Evolutionary conservation across 2,113 vertebrate species (phyloP).

Genomic region (Saguinus imperator): DNA sequence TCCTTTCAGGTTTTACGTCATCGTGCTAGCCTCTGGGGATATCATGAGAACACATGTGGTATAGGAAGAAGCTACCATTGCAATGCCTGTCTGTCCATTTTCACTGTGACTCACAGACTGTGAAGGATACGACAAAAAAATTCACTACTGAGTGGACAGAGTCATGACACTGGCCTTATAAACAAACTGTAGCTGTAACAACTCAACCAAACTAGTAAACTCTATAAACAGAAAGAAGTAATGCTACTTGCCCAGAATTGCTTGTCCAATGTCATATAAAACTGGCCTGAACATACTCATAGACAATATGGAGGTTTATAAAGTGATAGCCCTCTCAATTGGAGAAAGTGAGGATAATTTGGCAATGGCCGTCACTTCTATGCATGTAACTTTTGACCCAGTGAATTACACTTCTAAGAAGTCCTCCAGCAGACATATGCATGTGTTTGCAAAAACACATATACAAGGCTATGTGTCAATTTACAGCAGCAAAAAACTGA

Average conservation of each 20-base stretch:
- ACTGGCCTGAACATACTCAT: neutral
- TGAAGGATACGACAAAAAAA: constrained; percentile 26
- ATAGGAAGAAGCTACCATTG: neutral
- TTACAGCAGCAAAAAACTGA: neutral
- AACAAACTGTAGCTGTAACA: neutral
- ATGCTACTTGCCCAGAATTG: neutral
- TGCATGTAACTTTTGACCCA: neutral
- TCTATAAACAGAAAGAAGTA: neutral
- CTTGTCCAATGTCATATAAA: neutral
- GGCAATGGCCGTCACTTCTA: neutral
- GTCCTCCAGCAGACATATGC: neutral
- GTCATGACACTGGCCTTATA: neutral
- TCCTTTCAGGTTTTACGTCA: neutral
- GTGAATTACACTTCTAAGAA: neutral
- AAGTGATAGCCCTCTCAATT: neutral
- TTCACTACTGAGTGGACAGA: neutral
- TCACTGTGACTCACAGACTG: neutral
- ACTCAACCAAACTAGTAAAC: neutral
- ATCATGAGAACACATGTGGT: neutral
- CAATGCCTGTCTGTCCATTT: neutral
- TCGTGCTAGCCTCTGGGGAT: neutral
- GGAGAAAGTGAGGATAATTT: neutral
- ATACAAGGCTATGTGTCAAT: neutral
- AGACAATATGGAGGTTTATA: neutral
- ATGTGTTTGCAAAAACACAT: neutral